A percentile compares a stretch with the other conserved stretches of the same genome.
These are phyloP conservation scores for Heterohyrax brucei DNA, from an alignment of 2,797 vertebrate genomes.

Conservation along the genomic window DNA sequence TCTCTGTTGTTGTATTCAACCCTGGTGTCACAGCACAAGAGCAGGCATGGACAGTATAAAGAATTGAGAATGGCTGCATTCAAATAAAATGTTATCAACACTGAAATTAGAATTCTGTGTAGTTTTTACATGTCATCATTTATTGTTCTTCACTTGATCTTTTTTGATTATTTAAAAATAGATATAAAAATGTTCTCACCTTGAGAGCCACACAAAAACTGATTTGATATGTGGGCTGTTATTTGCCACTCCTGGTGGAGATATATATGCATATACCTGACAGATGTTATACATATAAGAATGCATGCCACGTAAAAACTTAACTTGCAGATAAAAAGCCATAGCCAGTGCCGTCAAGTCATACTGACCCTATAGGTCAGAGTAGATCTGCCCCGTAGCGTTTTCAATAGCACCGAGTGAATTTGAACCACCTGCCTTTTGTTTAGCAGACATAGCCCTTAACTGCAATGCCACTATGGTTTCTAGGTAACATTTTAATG, in stretches of 20 bases:
- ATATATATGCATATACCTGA: neutral
- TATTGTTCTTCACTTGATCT: slow-evolving; percentile 3
- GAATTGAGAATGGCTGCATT: neutral
- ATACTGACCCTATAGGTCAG: too few species aligned
- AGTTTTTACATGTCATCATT: neutral
- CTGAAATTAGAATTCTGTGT: slow-evolving; percentile 17
- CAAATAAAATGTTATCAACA: slow-evolving; percentile 7
- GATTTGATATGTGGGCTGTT: neutral
- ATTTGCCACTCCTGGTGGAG: neutral
- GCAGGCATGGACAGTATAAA: neutral
- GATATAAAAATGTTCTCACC: neutral
- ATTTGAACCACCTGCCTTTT: too few species aligned
- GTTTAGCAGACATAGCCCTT: too few species aligned
- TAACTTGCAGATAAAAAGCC: neutral
- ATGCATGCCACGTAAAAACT: neutral
- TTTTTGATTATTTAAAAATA: slow-evolving; percentile 55
- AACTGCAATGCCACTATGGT: too few species aligned
- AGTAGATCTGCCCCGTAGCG: too few species aligned
- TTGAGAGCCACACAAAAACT: neutral
- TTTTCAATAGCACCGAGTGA: too few species aligned
- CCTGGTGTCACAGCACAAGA: neutral
- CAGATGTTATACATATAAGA: neutral
- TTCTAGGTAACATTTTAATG: slow-evolving; percentile 20
- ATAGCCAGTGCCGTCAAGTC: too few species aligned
- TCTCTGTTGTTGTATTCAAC: neutral